Base-by-base conservation (phyloP, 2,888 invertebrate genomes). In the Lasioglossum malachurum region DNA sequence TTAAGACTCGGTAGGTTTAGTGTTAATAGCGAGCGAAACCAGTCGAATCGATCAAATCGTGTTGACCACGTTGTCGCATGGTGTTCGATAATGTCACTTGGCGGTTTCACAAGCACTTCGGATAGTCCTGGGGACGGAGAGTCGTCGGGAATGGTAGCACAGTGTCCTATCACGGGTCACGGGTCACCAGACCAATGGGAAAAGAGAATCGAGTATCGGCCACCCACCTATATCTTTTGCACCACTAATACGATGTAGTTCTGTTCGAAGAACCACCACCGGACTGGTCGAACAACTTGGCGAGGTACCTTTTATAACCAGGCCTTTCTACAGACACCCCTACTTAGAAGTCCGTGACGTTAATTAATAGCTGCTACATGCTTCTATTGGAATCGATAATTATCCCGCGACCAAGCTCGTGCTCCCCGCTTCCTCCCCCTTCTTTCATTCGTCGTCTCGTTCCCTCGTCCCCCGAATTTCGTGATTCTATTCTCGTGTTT, bases 241-340 rank as follows among this genome's bases (percentile, higher is more conserved):
- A 80, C 49, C 41, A 75, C 73, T 83, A 19, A 79, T 72, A 74
- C 88, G 86, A 91, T 86, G 89, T 31, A 90, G 89, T 91, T 91
- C 84, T 89, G 91, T 89, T 88, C 91, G 92, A 92, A 88, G 92
- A 92, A 93, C 92, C 89, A 94, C 93, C 93, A 94, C 93, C 92
- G 92, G 94, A 95, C 95, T 95, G 93, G 74, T 87, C 89, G 81
- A 57, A 82, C 74, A 67, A 35, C 71, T 64, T 72, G n/a, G 67
- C 78, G 87, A 79, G 82, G 88, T 75, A 90, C 89, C 93, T 92
- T 94, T 95, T 95, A 95, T 95, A 95, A 93, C 90, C 89, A 80
- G 90, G 53, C 83, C 85, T 78, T 82, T 84, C 83, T 80, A 82
- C 78, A 7, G 75, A 74, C 87, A 89, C 90, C 92, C 75, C 85